phyloP scores from a whole-genome alignment of 2,797 vertebrate species.

The Delichon dasypus region DNA sequence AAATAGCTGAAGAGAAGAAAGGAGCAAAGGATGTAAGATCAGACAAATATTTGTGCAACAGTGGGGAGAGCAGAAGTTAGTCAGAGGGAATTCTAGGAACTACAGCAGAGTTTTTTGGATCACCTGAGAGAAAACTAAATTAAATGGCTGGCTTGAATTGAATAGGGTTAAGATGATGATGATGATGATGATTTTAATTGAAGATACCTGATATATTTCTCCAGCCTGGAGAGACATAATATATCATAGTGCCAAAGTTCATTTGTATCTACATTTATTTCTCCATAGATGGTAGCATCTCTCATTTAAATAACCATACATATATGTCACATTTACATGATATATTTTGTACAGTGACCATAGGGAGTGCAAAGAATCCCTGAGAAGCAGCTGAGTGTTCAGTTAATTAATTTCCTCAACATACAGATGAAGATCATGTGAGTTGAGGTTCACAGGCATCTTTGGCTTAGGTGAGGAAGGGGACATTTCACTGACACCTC shows the following conservation, averaged over 20 bases:
- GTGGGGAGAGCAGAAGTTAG: neutral
- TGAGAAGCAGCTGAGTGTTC: neutral
- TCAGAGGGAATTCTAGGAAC: neutral
- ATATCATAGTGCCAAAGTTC: slow-evolving; percentile 13
- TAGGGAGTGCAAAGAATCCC: neutral
- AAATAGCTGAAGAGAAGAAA: neutral
- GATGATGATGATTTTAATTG: slow-evolving; percentile 29
- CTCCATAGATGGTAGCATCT: slow-evolving; percentile 5
- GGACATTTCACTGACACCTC: neutral
- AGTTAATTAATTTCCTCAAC: neutral
- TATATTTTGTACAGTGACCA: neutral
- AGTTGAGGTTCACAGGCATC: neutral
- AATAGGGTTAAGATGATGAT: neutral
- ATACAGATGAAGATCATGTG: neutral
- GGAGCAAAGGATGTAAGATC: neutral
- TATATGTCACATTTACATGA: neutral
- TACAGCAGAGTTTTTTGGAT: neutral
- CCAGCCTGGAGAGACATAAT: neutral
- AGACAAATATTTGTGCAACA: neutral
- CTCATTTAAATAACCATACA: neutral
- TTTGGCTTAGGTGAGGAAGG: neutral
- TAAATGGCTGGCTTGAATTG: slow-evolving; percentile 14
- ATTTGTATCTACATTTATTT: slow-evolving; percentile 32
- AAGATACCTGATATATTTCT: slow-evolving; percentile 33
- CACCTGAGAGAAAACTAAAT: slow-evolving; percentile 6